Evolutionary conservation across 2,113 vertebrate species (phyloP).

Genomic region (Indicator indicator): DNA sequence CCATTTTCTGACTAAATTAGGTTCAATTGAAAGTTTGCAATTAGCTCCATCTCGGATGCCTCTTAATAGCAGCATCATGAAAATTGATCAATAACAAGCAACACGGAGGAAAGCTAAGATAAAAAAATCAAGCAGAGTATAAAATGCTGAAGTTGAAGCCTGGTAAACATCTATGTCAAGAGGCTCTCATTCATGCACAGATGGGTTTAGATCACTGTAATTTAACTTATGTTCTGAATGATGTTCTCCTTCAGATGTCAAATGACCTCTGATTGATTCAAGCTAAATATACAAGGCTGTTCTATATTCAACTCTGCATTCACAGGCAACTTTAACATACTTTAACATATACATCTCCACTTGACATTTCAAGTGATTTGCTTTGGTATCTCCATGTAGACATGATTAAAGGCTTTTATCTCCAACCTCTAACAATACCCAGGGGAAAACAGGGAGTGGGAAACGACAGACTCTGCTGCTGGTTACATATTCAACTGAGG

Average conservation of each 20-base stretch:
- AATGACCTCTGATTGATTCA: slow-evolving; percentile 20
- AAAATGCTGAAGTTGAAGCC: neutral
- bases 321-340: slow-evolving; percentile 27
- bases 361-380: neutral
- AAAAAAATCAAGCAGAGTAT: neutral
- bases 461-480: neutral
- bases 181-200: neutral
- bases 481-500: neutral
- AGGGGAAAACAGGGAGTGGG: slow-evolving; percentile 8
- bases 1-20: neutral
- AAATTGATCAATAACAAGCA: neutral
- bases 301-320: neutral
- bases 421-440: neutral
- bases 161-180: neutral
- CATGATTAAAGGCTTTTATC: slow-evolving; percentile 34
- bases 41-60: neutral
- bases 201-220: neutral
- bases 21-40: neutral
- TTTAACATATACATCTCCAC: neutral
- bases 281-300: neutral
- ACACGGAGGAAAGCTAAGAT: neutral
- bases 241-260: neutral
- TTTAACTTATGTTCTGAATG: neutral
- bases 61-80: neutral
- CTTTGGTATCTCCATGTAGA: slow-evolving; percentile 7